phyloP scores from a whole-genome alignment of 2,888 invertebrate species.

The Tachina fera region DNA sequence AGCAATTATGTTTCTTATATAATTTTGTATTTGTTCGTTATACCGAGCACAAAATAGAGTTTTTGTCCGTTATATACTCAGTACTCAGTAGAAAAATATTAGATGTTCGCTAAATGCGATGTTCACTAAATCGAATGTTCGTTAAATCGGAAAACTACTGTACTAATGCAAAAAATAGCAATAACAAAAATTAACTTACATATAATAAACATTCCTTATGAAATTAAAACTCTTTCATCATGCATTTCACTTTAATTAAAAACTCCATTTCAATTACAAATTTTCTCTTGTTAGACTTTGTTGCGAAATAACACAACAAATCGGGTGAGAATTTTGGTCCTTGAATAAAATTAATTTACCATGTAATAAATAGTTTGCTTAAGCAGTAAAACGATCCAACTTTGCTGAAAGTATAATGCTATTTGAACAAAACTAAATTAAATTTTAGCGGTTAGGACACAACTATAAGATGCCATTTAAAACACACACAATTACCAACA shows the following conservation, averaged over 20 bases:
- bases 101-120: no score
- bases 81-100: no score
- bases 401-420: constrained; percentile 5
- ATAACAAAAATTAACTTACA: no score
- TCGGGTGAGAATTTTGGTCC: constrained; percentile 29
- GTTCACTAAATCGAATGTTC: no score
- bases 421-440: constrained; percentile 61
- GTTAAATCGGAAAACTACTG: no score
- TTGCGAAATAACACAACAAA: constrained; percentile 2
- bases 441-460: constrained; percentile 64
- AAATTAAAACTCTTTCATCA: not conserved
- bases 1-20: no score
- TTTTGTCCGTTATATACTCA: no score
- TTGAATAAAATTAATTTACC: constrained; percentile 28
- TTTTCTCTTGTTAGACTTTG: not conserved
- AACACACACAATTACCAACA: constrained; percentile 57
- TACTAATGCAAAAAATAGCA: no score
- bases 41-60: no score
- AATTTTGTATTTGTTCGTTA: no score
- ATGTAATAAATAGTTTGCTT: constrained; percentile 35
- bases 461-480: constrained; percentile 59
- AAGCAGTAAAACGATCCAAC: constrained; percentile 42
- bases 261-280: constrained; percentile 1
- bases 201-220: no score
- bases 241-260: not conserved